phyloP scores from a whole-genome alignment of 2,797 vertebrate genomes.

The Premnoplex brunnescens region DNA sequence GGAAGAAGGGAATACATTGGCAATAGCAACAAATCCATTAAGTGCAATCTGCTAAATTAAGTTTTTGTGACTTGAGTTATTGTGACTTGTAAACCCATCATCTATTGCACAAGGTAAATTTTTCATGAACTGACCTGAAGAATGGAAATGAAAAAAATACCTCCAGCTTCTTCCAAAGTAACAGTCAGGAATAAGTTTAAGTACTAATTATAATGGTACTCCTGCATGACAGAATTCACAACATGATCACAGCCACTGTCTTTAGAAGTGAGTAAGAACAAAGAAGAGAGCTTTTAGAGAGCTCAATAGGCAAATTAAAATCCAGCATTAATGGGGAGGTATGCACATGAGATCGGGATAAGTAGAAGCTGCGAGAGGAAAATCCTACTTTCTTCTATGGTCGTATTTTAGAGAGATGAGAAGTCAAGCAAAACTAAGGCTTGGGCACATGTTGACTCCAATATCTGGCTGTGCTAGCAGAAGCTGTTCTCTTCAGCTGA shows the following conservation, averaged over 20 bases:
- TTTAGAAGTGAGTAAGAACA: conserved; percentile 1
- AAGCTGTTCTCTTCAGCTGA: not conserved
- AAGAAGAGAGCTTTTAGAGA: not conserved
- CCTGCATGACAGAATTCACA: not conserved
- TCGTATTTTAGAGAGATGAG: not conserved
- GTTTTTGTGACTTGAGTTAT: not conserved
- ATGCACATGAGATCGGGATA: not conserved
- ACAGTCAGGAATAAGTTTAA: not conserved
- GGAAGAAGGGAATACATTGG: not conserved
- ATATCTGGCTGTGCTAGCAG: not conserved
- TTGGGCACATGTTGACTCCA: not conserved
- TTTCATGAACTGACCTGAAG: not conserved
- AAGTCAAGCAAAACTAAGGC: not conserved
- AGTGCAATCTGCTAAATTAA: not conserved
- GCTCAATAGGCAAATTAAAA: not conserved
- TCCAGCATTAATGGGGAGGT: not conserved
- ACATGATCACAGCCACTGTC: not conserved
- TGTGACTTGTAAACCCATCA: not conserved
- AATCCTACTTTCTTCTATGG: not conserved
- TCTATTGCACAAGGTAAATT: not conserved
- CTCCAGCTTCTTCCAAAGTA: not conserved
- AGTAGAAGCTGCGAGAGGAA: not conserved
- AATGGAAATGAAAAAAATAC: not conserved
- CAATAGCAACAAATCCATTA: not conserved
- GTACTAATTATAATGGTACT: not conserved